Conservation (phyloP, 2,797 vertebrate genomes). For the Acipenser ruthenus region DNA sequence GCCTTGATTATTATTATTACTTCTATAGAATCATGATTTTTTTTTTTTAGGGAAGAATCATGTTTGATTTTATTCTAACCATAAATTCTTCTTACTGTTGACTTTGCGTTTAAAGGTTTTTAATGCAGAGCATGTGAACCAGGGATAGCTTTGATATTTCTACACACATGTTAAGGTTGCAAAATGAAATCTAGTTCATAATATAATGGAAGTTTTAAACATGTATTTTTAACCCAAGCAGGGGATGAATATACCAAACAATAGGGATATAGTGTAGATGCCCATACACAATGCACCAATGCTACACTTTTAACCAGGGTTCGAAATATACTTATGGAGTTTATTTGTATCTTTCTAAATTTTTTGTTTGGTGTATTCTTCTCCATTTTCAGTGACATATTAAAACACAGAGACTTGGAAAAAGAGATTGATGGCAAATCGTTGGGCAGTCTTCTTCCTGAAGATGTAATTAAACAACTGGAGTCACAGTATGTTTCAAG, state of each 20-base stretch:
- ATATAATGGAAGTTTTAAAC: too few species aligned
- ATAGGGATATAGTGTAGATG: too few species aligned
- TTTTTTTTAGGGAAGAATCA: slow-evolving; percentile 20
- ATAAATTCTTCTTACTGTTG: slow-evolving; percentile 13
- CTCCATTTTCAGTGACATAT: slow-evolving; percentile 57
- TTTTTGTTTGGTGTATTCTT: too few species aligned
- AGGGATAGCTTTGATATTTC: too few species aligned
- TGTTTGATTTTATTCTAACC: slow-evolving; percentile 20
- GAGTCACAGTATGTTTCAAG: slow-evolving; percentile 60
- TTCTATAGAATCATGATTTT: not conserved
- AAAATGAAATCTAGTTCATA: too few species aligned
- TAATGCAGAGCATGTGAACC: not conserved
- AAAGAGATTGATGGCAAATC: slow-evolving; percentile 47
- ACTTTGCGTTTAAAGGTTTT: slow-evolving; percentile 9
- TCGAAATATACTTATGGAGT: too few species aligned
- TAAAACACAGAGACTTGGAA: slow-evolving; percentile 56
- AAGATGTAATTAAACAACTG: slow-evolving; percentile 43
- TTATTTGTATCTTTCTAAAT: not conserved
- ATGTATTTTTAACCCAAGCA: too few species aligned
- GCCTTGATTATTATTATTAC: not conserved
- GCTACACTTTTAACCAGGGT: too few species aligned
- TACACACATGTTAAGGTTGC: too few species aligned
- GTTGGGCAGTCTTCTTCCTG: slow-evolving; percentile 66
- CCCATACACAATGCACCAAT: too few species aligned
- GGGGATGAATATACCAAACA: too few species aligned